Base-by-base conservation (phyloP, 1,140 invertebrate species). In the Bombus haemorrhoidalis region DNA sequence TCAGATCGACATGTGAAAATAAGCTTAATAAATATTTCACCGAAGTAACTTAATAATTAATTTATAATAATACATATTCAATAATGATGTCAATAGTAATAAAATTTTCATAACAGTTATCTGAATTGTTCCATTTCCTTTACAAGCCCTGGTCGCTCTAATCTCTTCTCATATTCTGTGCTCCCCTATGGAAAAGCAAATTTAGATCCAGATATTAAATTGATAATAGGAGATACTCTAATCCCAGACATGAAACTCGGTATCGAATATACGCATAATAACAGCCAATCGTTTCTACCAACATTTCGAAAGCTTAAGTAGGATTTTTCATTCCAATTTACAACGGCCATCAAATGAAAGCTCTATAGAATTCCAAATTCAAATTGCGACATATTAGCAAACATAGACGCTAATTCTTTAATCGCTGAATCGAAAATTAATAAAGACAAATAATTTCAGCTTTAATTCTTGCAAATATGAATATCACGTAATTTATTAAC, bases 131-230 rank as follows among this genome's bases (percentile, higher is more conserved):
- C 75, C 28, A 77, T 8, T 62, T 77, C 9, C 34, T 28, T 39
- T 77, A 22, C 12, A 37, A 41, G 37, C 3, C 43, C 37, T 15
- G 2, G 1, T 25, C 9, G 37, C 9, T 43, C n/a, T 15, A 13
- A 34, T n/a, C 57, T n/a, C 25, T 28, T n/a, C 57, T 41, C 59
- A 41, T 77, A 62, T 62, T 59, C 57, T 25, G 34, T 39, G 12
- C 39, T 39, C 28, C 32, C 32, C 28, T 13, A n/a, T 28, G 22
- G 25, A 18, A 34, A 37, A 12, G 34, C 13, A 37, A 57, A 57
- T 75, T 43, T 57, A 10, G 25, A 53, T 37, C 37, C 53, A 77
- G 57, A 77, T 77, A 77, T 77, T 77, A 77, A 77, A 77, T 39
- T 77, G 75, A 62, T 77, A 77, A 41, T 37, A 41, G 12, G 3